Percentiles rank a stretch among this genome's conserved stretches.
These are phyloP conservation scores for Abscondita cerata DNA, from an alignment of 2,888 invertebrate genomes.

Conservation along the genomic window DNA sequence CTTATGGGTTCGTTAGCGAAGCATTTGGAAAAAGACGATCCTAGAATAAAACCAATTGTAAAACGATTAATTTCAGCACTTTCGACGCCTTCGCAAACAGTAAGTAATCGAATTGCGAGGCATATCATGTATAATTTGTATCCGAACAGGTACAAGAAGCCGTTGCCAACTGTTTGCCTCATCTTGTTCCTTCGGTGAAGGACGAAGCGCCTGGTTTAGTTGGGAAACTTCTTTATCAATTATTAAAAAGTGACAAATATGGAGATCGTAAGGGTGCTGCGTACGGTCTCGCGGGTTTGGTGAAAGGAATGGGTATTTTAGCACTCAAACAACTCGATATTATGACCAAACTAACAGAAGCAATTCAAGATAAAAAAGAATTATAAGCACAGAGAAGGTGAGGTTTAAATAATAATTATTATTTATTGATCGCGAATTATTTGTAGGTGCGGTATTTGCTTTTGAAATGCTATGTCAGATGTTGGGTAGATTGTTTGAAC, in stretches of 20 bases:
- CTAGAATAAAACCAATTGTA: constrained; percentile 92
- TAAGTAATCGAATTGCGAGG: constrained; percentile 46
- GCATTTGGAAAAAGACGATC: constrained; percentile 90
- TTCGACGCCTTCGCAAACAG: constrained; percentile 95
- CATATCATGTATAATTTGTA: neutral
- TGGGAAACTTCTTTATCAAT: constrained; percentile 82
- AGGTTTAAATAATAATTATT: neutral
- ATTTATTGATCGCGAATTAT: constrained; percentile 5
- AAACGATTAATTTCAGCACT: constrained; percentile 87
- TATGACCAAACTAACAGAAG: constrained; percentile 90
- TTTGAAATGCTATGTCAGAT: constrained; percentile 96
- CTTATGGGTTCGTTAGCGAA: constrained; percentile 97
- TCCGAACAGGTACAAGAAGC: constrained; percentile 87
- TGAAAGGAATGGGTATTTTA: constrained; percentile 96
- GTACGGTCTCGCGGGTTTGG: constrained; percentile 94
- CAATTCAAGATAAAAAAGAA: constrained; percentile 98
- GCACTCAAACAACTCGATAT: constrained; percentile 95
- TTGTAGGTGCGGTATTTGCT: constrained; percentile 88
- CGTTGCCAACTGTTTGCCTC: constrained; percentile 94
- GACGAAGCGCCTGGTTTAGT: constrained; percentile 90
- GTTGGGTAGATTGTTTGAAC: constrained; percentile 96
- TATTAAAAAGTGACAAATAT: constrained; percentile 91
- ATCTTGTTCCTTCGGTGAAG: constrained; percentile 90
- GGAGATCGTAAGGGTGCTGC: constrained; percentile 95
- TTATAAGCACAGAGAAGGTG: constrained; percentile 89